phyloP scores from a whole-genome alignment of 2,888 invertebrate genomes.

The Parnassius orleans region DNA sequence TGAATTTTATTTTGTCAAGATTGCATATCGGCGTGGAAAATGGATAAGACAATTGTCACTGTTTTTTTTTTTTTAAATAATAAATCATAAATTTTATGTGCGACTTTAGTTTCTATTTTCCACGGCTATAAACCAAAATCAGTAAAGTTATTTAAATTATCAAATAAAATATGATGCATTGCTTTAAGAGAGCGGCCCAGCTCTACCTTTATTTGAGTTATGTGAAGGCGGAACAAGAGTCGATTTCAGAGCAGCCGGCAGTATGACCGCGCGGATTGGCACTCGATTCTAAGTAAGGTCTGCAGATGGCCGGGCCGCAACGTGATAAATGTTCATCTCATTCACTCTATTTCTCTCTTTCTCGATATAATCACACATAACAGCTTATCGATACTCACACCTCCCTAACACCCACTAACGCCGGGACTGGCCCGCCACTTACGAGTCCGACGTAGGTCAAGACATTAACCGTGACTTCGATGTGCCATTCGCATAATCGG shows the following conservation, averaged over 20 bases:
- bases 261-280: background rate
- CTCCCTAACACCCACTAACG: slow-evolving; percentile 53
- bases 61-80: slow-evolving; percentile 43
- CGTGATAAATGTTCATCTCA: slow-evolving; percentile 24
- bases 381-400: slow-evolving; percentile 56
- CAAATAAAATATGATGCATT: slow-evolving; percentile 22
- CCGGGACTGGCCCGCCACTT: slow-evolving; percentile 35
- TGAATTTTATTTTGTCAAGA: slow-evolving; percentile 27
- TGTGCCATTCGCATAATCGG: slow-evolving; percentile 70
- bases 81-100: slow-evolving; percentile 50
- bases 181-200: slow-evolving; percentile 46
- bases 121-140: slow-evolving; percentile 41
- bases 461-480: slow-evolving; percentile 61
- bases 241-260: slow-evolving; percentile 4
- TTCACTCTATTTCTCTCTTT: slow-evolving; percentile 11
- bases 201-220: slow-evolving; percentile 1
- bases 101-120: slow-evolving; percentile 67
- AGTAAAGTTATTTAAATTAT: slow-evolving; percentile 16
- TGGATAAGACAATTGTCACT: slow-evolving; percentile 47
- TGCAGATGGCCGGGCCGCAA: slow-evolving; percentile 19
- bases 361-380: slow-evolving; percentile 34
- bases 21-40: slow-evolving; percentile 57
- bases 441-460: slow-evolving; percentile 41
- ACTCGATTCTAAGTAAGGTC: slow-evolving; percentile 1
- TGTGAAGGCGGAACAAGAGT: slow-evolving; percentile 34